Base-by-base conservation (phyloP, 2,113 vertebrate genomes). In the Puma concolor region DNA sequence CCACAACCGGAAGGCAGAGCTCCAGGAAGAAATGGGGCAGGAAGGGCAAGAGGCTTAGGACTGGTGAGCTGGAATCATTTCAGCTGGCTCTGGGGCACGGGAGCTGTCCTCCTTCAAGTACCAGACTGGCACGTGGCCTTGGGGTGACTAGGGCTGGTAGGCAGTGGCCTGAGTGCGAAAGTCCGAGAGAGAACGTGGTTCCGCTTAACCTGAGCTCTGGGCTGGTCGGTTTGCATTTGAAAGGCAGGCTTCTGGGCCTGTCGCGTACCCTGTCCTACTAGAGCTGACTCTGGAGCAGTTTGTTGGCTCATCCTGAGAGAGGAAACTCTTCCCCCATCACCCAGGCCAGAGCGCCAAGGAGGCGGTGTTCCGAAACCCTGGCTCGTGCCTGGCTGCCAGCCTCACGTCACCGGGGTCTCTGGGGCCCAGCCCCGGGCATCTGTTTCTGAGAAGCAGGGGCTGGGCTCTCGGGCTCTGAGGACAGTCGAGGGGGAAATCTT, bases 361-460 rank as follows among this genome's bases (percentile, higher is more conserved):
- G 38, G 19, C 21, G 1, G 16, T 8, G 5, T 3, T 25, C 38
- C 5, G 23, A 23, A 36, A 13, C 21, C 5, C 33, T 5, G 57
- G 5, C 21, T 38, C 13, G 31, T 38, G 48, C 8, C 36, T 38
- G 1, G 57, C 44, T 27, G 54, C n/a, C 1, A 1, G 17, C 29
- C 31, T 41, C 33, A 3, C 3, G 2, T 17, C 23, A 0, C 44
- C 13, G 12, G 10, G 41, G 14, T 50, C 64, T 5, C 25, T 3
- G 5, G 7, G 8, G 23, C 16, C 48, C 10, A 16, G 67, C 7
- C 12, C 33, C 1, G 0, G 17, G 52, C 12, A 7, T 54, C 19
- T 67, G 5, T 13, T 80, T 81, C 72, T 5, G 7, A 72, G 80
- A n/a, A 31, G 6, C 0, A 5, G 10, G 15, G 7, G 0, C 19